phyloP scores from a whole-genome alignment of 2,113 vertebrate genomes.

The Myrmecophaga tridactyla region DNA sequence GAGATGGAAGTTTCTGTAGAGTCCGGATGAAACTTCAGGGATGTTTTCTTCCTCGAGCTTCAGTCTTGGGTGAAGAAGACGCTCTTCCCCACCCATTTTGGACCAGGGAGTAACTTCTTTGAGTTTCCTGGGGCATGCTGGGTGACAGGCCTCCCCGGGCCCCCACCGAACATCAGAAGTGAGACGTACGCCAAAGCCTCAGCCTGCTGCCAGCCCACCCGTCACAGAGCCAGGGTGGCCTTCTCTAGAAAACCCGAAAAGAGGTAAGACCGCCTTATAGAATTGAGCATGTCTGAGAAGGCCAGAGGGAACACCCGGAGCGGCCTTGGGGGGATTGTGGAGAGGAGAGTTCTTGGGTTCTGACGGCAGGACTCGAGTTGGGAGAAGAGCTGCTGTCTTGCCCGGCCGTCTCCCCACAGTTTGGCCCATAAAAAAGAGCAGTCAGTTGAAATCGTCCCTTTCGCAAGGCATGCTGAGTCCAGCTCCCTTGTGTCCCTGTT shows the following conservation, averaged over 20 bases:
- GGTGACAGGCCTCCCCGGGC: neutral
- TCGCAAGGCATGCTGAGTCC: rapidly evolving
- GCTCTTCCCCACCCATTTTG: rapidly evolving
- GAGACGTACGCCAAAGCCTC: rapidly evolving
- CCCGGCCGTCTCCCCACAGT: rapidly evolving
- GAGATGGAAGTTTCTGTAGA: neutral
- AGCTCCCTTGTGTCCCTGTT: rapidly evolving
- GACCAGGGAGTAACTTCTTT: neutral
- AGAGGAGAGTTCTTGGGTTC: neutral
- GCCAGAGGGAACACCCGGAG: no score
- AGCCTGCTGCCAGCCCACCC: neutral
- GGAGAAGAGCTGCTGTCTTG: neutral
- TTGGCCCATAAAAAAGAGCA: rapidly evolving
- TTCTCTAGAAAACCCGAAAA: neutral
- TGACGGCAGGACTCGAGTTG: rapidly evolving
- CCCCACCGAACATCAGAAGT: neutral
- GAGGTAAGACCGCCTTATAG: neutral
- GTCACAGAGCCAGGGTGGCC: rapidly evolving
- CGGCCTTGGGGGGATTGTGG: neutral
- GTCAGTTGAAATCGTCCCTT: rapidly evolving
- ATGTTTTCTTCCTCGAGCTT: neutral
- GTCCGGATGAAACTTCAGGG: neutral
- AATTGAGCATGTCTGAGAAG: neutral
- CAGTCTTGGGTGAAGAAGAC: neutral
- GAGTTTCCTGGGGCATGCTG: neutral